Base-by-base conservation (phyloP, 2,888 invertebrate species). In the Drosophila bunnanda region DNA sequence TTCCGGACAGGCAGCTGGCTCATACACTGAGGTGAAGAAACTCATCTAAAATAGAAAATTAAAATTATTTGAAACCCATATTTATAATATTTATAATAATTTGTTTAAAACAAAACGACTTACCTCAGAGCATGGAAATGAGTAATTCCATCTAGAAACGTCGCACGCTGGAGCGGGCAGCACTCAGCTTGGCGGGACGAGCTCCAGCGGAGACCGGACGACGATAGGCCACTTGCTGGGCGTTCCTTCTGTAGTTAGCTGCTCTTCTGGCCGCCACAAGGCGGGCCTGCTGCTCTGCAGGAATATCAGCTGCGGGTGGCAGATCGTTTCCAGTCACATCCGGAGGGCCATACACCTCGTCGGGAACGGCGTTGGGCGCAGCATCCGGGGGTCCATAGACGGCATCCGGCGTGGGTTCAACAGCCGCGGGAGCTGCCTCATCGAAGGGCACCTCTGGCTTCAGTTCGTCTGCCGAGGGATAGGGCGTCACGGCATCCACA, bases 391-490 rank as follows among this genome's bases (percentile, higher is more conserved):
- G 90, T 4, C 90, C 90, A 39, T 90, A 90, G 15, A 90, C 90
- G 13, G 88, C 90, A 77, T 90, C 90, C 22, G 90, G 90, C 4
- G 80, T 83, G 30, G 88, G 87, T 8, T 82, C 87, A 0, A 25
- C 78, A 12, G 77, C 64, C 10, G 80, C 44, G 2, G 77, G 57
- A 8, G 85, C 75, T 8, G 78, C 78, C 62, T 90, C 90, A 32
- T 91, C 84, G 64, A 90, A 90, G 7, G 90, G 90, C 30, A 91
- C 82, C 66, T 90, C 90, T 5, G 90, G 90, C 28, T 90, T 91
- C 8, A 91, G 75, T 50, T 91, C 91, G 39, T 90, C 90, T 5
- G 91, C 91, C 4, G 79, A 75, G 17, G 90, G 90, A 74, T 91
- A 91, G 5, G 90, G 90, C 2, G 91, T 91, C 9, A 91, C 91